Base-by-base conservation (phyloP, 2,888 invertebrate species). In the Euplexia lucipara region DNA sequence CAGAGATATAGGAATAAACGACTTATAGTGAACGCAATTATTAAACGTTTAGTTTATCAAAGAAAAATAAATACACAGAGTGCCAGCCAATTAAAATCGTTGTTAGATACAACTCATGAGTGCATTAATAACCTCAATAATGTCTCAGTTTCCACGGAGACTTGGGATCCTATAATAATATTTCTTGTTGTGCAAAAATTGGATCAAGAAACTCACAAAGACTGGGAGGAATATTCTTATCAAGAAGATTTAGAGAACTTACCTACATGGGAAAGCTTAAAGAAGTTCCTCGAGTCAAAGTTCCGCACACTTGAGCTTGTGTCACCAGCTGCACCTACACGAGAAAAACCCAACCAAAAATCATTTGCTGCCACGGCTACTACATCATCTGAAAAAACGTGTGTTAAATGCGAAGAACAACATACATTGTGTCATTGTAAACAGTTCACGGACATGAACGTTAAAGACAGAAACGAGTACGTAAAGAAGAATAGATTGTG, bases 291-390 rank as follows among this genome's bases (percentile, higher is more conserved):
- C n/a, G n/a, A n/a, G n/a, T n/a, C n/a, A 0, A 77, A 70, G 48
- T 83, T 82, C 58, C 66, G 82, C 16, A 73, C 81, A 14, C 47
- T 83, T 6, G 83, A 85, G 52, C n/a, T 83, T 10, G 44, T 78
- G 10, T 26, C 41, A 16, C 42, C 62, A 26, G 39, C 44, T n/a
- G 30, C 39, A 16, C 47, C 48, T 39, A 4, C 18, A 47, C 9
- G 30, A 20, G 30, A 47, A 22, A 37, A 45, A 20, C 4, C n/a
- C n/a, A n/a, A n/a, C n/a, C n/a, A n/a, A n/a, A n/a, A n/a, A n/a
- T n/a, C n/a, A n/a, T n/a, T n/a, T n/a, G n/a, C n/a, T n/a, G n/a
- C n/a, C n/a, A n/a, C n/a, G n/a, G 30, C 57, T 37, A 37, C 47
- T 18, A 35, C 32, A 9, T 20, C 44, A 10, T 42, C 30, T 16